Evolutionary conservation across 2,113 vertebrate species (phyloP), one percentile per base, ranked within the genome.

Genomic region (Silurus glanis): DNA sequence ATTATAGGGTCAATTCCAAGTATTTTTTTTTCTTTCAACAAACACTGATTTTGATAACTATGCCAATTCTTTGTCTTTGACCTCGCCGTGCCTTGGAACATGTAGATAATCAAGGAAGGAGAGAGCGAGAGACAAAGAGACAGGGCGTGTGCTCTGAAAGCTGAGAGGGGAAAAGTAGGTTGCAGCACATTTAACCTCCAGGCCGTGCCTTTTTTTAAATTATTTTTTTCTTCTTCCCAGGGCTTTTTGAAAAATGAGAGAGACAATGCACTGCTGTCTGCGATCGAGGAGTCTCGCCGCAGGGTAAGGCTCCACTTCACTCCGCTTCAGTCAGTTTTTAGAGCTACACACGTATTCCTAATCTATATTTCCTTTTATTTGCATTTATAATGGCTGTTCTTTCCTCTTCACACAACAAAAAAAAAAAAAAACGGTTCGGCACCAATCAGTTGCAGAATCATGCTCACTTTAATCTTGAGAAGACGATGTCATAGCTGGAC

Each of bases 161-260:
- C 17, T 25, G 66, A 85, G 47, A 84, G 76, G 80, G 71, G 8
- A 87, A 61, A 89, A 85, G 72, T 87, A 90, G 90, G 87, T 87
- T 90, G 89, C 84, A 69, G 86, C 69, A 37, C 64, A 45, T 85
- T 75, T 91, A 62, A 88, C 75, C 83, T 84, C 84, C 83, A 83
- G 64, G 80, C 51, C 74, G 62, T 89, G 71, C 25, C 90, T 88
- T 74, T 74, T 47, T 66, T 61, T 61, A 5, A 37, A 37, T 37
- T 37, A 37, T 37, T 37, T 37, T 37, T 37, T 37, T 37, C 37
- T 37, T 37, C 37, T 89, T 91, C 91, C 10, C 93, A 99, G 98
- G 98, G 98, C 85, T 99, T 99, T 95, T 90, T 99, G 89, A 99
- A 99, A 92, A 99, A 99, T 91, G 98, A 99, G 92, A 96, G 98